Evolutionary conservation across 2,797 vertebrate species (phyloP).

Genomic region (Gallirallus australis): DNA sequence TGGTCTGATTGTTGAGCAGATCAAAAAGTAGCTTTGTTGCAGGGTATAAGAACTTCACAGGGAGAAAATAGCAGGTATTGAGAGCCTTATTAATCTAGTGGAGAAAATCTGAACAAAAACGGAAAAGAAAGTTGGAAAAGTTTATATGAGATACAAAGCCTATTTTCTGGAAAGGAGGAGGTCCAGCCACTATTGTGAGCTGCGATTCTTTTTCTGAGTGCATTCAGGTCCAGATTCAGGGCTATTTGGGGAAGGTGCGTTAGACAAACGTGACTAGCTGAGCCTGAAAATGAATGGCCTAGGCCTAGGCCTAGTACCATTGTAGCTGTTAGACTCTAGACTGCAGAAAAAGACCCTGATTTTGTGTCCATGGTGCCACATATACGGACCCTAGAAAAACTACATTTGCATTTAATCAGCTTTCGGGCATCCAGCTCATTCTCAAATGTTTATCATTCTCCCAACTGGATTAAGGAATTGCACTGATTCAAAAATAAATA

Average conservation of each 20-base stretch:
- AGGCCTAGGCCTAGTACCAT: not conserved
- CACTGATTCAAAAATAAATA: not conserved
- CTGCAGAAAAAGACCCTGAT: not conserved
- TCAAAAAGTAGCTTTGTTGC: not conserved
- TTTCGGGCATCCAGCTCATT: not conserved
- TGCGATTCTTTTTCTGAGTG: not conserved
- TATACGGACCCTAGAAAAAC: not conserved
- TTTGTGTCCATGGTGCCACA: not conserved
- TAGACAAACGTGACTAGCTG: not conserved
- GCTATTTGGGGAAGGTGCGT: not conserved
- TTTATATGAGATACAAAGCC: not conserved
- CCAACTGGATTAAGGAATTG: not conserved
- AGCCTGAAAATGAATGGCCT: not conserved
- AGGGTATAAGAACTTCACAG: not conserved
- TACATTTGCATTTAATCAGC: not conserved
- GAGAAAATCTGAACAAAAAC: not conserved
- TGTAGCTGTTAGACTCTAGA: not conserved
- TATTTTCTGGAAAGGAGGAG: not conserved
- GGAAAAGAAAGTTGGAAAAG: not conserved
- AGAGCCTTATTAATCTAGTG: not conserved
- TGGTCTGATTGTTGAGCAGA: not conserved
- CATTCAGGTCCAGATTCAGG: not conserved
- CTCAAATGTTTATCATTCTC: not conserved
- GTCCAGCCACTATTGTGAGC: not conserved
- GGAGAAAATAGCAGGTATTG: not conserved